These are phyloP conservation scores for Homalodisca vitripennis DNA, from an alignment of 1,140 invertebrate genomes.

Conservation along the genomic window DNA sequence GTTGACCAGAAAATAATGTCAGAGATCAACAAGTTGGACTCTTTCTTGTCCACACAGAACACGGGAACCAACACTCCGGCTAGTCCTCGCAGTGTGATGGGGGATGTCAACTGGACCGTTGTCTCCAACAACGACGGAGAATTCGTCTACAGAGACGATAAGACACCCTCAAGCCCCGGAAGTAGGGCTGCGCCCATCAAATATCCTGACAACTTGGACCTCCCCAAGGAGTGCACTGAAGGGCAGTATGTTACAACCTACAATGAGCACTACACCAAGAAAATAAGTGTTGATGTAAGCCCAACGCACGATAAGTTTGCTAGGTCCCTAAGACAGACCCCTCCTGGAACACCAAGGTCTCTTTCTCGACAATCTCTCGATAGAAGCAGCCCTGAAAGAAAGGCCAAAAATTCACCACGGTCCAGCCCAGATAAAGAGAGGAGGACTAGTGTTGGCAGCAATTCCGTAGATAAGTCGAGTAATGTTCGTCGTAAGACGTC, in stretches of 20 bases:
- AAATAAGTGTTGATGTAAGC: conserved; percentile 61
- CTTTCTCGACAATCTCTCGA: conserved; percentile 45
- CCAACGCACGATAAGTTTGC: conserved; percentile 70
- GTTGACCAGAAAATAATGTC: conserved; percentile 44
- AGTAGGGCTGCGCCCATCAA: conserved; percentile 25
- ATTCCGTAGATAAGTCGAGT: conserved; percentile 38
- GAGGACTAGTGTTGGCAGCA: conserved; percentile 39
- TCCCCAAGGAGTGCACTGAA: conserved; percentile 42
- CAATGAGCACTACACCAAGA: conserved; percentile 55
- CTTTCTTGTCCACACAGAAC: conserved; percentile 40
- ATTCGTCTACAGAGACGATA: conserved; percentile 32
- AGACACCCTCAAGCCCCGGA: conserved; percentile 5
- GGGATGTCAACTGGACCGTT: conserved; percentile 40
- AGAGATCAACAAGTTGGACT: conserved; percentile 44
- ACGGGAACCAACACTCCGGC: conserved; percentile 36
- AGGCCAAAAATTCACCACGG: conserved; percentile 27
- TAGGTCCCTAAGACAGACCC: conserved; percentile 59
- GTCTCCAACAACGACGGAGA: conserved; percentile 36
- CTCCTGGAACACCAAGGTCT: conserved; percentile 51
- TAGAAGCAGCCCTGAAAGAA: conserved; percentile 40
- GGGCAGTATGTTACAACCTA: conserved; percentile 60
- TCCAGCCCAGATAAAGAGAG: conserved; percentile 36
- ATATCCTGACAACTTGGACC: conserved; percentile 33
- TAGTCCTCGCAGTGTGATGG: conserved; percentile 35
- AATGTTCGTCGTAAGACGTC: conserved; percentile 36